These are phyloP conservation scores for Enhydra lutris DNA, from an alignment of 2,113 vertebrate genomes.

Conservation along the genomic window DNA sequence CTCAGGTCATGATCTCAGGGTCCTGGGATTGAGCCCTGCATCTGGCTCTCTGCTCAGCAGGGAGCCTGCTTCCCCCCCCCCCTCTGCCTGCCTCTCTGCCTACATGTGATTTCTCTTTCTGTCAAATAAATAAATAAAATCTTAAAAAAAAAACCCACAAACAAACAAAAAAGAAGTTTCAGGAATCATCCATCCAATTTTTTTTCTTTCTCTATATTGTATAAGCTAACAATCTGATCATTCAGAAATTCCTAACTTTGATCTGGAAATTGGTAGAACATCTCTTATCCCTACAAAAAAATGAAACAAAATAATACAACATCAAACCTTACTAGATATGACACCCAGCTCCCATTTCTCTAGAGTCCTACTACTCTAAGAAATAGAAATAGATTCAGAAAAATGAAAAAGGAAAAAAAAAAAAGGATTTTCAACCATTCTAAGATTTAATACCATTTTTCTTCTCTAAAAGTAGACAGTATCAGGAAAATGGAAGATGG, in stretches of 20 bases:
- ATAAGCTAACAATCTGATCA: not conserved
- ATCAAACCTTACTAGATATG: not conserved
- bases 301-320: not conserved
- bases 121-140: not conserved
- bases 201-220: not conserved
- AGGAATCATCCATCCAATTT: not conserved
- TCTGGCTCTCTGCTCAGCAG: no score
- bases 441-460: not conserved
- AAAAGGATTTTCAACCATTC: not conserved
- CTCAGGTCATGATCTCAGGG: no score
- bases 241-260: not conserved
- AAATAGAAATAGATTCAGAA: not conserved
- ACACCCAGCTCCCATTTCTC: not conserved
- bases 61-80: no score
- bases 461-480: not conserved
- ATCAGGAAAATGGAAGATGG: not conserved
- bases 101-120: no score
- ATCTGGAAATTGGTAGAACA: not conserved
- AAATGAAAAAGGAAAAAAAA: not conserved
- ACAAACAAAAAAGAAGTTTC: not conserved
- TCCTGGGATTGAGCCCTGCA: no score
- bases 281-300: constrained; percentile 3
- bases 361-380: not conserved
- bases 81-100: no score
- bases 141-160: no score